Evolutionary conservation across 1,140 invertebrate genomes (phyloP), one percentile per base, ranked within the genome.

Genomic region (Drosophila carrolli): DNA sequence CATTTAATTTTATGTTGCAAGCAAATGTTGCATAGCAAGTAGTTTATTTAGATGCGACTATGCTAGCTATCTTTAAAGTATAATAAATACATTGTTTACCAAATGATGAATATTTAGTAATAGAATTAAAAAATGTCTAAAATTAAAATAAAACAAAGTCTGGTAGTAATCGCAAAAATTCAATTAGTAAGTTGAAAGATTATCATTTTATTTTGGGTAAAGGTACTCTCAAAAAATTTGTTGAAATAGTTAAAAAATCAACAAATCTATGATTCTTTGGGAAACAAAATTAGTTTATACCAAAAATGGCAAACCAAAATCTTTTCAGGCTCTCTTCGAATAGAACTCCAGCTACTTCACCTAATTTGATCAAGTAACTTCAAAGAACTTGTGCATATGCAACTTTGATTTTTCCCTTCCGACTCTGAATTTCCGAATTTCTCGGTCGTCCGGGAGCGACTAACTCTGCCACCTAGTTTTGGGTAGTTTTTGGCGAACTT

Each of bases 311-410:
- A 19, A 9, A 5, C 11, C 46, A 2, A 16, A 8, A 51, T 6
- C 29, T 35, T 1, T 51, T 16, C 8, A 6, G n/a, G 7, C n/a
- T n/a, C 11, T 44, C 23, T 14, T 47, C n/a, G 29, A 44, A 43
- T 43, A 11, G 9, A 23, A 5, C 11, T 62, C 13, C 37, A 48
- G 27, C 37, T 50, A 70, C 68, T 72, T 35, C 44, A 58, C 51
- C 66, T 72, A 72, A 72, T 72, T 72, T 58, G 51, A 71, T 72
- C 66, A 72, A 50, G 37, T n/a, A 67, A 68, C 60, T 68, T 68
- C 37, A 66, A 68, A 66, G 44, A 71, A 72, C 43, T 72, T 72
- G 44, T 71, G 43, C 66, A 72, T 71, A 71, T 72, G 68, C 37
- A 72, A 71, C 68, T 58, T 50, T 35, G 51, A 71, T 71, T 71